Base-by-base conservation (phyloP, 2,888 invertebrate genomes). In the Panopea generosa region DNA sequence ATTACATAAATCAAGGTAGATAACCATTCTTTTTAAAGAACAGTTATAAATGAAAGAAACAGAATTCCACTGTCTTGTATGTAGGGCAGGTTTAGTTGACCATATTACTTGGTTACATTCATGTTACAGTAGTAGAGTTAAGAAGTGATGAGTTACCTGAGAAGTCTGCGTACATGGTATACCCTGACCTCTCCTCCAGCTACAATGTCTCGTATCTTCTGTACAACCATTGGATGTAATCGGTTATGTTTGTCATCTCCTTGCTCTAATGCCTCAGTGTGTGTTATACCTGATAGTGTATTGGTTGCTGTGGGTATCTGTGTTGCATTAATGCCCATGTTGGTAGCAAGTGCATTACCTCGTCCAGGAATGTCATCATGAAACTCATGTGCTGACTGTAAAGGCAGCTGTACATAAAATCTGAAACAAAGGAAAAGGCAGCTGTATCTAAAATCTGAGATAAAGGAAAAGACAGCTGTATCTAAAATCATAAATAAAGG, bases 391-490 rank as follows among this genome's bases (percentile, higher is more conserved):
- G 92, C 92, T 49, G 89, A 86, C 43, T 89, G 89, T 26, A 91
- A 89, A 4, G 92, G 92, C n/a, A 92, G 79, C 86, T 92, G 92
- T 3, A 92, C 88, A 79, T 92, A 92, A 77, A 80, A 91, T 75
- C 92, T 92, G 75, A 4, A 71, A 61, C 20, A n/a, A 43, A 18
- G 22, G 11, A 33, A 33, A 33, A n/a, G n/a, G n/a, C n/a, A n/a
- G n/a, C n/a, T n/a, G n/a, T n/a, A n/a, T n/a, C n/a, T n/a, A n/a
- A n/a, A n/a, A n/a, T n/a, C n/a, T n/a, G n/a, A n/a, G n/a, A n/a
- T n/a, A n/a, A n/a, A n/a, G n/a, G n/a, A n/a, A n/a, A n/a, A n/a
- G n/a, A n/a, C n/a, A n/a, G n/a, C n/a, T n/a, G n/a, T n/a, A n/a
- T n/a, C n/a, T n/a, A n/a, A n/a, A n/a, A n/a, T n/a, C n/a, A n/a